A percentile compares a stretch with the other conserved stretches of the same genome.
Conservation (phyloP, 2,888 invertebrate genomes). For the Lasioglossum oenotherae region DNA sequence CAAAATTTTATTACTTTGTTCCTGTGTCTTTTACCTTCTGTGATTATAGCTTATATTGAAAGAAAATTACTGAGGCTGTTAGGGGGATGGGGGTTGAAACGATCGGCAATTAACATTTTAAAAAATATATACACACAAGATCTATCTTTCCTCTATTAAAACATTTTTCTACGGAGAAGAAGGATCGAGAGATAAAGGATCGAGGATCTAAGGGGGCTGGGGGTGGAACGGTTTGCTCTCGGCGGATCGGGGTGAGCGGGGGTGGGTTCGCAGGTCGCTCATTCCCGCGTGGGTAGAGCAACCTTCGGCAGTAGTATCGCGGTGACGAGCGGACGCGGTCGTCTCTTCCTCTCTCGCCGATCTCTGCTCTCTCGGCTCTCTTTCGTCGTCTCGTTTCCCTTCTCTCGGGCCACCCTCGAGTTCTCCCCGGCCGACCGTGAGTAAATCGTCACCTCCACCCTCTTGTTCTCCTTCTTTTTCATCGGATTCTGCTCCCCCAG, state of each 20-base stretch:
- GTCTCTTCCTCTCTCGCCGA: constrained; percentile 37
- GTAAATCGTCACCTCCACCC: constrained; percentile 29
- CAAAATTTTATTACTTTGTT: neutral
- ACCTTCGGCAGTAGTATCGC: constrained; percentile 76
- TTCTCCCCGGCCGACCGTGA: constrained; percentile 38
- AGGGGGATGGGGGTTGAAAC: neutral
- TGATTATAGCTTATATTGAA: neutral
- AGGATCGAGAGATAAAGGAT: neutral
- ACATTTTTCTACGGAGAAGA: neutral
- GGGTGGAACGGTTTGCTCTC: constrained; percentile 13
- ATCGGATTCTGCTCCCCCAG: neutral
- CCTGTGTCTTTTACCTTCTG: too few species aligned
- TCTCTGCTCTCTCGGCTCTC: constrained; percentile 16
- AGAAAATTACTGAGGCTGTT: neutral
- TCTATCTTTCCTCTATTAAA: neutral
- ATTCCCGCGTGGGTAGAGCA: constrained; percentile 74
- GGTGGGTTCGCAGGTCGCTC: constrained; percentile 70
- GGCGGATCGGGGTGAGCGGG: constrained; percentile 68
- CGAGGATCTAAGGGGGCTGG: constrained; percentile 37
- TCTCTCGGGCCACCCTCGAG: constrained; percentile 10
- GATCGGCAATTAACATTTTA: neutral
- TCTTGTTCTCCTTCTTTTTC: neutral
- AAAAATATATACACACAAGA: neutral
- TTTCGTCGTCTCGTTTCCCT: constrained; percentile 22
- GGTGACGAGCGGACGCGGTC: constrained; percentile 75